Evolutionary conservation across 2,797 vertebrate species (phyloP), one percentile per base, ranked within the genome.

Genomic region (Falco columbarius): DNA sequence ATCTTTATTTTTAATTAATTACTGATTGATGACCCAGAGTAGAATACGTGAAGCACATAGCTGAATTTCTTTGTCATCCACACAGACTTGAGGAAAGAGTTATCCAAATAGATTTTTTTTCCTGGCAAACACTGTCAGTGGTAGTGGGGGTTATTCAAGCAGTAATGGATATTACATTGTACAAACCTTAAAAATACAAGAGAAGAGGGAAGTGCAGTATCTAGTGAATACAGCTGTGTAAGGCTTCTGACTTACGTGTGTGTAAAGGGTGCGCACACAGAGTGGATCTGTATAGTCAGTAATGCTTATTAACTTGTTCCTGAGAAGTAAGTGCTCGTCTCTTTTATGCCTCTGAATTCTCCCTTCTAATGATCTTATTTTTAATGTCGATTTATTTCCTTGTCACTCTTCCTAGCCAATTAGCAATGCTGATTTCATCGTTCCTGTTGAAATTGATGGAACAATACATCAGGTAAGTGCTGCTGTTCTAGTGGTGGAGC

Each of bases 391-490:
- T 96, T 71, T 89, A 74, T 96, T 97, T 98, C 92, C 88, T 96
- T 95, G 59, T 97, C 56, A 0, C 97, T 97, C 92, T 96, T 93
- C 93, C 79, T 88, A 99, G 99, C 99, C 99, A 89, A 99, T 99
- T 98, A 99, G 98, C 98, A 99, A 99, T 71, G 99, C 99, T 87
- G 99, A 99, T 97, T 99, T 99, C 97, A 99, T 99, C 63, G 99
- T 99, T 97, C 99, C 99, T 6, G 99, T 99, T 98, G 99, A 99
- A 98, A 99, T 99, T 74, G 99, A 99, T 98, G 99, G 99, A 97
- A 99, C 99, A 55, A 98, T 99, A 98, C 99, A 99, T 98, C 99
- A 99, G 99, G 99, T 99, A 91, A 97, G 97, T 58, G 46, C 38
- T 63, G 62, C 0, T 59, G n/a, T 55, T 56, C 36, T 62, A 7